phyloP scores from a whole-genome alignment of 23 tunicate species.

The Trididemnum miniatum region DNA sequence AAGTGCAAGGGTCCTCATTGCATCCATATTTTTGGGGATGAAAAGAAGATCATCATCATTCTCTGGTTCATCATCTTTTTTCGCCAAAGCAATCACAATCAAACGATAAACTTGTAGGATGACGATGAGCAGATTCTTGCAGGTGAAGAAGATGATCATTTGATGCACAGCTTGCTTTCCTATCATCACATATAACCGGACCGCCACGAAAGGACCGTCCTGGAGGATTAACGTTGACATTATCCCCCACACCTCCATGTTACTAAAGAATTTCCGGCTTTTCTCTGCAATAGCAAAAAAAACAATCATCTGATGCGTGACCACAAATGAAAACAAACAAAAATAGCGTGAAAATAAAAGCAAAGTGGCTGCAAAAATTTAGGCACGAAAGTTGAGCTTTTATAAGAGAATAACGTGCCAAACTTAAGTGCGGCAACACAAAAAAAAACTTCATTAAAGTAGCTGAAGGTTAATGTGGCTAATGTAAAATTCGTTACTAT shows the following conservation, averaged over 20 bases:
- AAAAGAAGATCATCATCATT: slow-evolving; percentile 1
- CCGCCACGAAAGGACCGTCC: slow-evolving; percentile 97
- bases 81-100: slow-evolving; percentile 53
- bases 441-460: too few relatives aligned
- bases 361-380: too few relatives aligned
- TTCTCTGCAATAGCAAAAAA: slow-evolving; percentile 27
- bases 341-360: too few relatives aligned
- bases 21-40: not conserved
- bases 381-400: too few relatives aligned
- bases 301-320: too few relatives aligned
- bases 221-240: slow-evolving; percentile 87
- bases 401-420: too few relatives aligned
- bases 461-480: too few relatives aligned
- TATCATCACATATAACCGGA: slow-evolving; percentile 90
- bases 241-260: slow-evolving; percentile 97
- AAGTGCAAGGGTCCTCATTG: slow-evolving; percentile 46
- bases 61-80: slow-evolving; percentile 50
- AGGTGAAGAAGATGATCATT: slow-evolving; percentile 95
- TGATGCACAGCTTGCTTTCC: slow-evolving; percentile 85
- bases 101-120: slow-evolving; percentile 85
- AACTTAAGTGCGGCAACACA: too few relatives aligned
- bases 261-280: slow-evolving; percentile 46
- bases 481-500: too few relatives aligned
- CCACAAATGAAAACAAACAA: too few relatives aligned
- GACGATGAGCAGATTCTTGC: slow-evolving; percentile 85